Evolutionary conservation across 2,888 invertebrate species (phyloP).

Genomic region (Platycnemis pennipes): DNA sequence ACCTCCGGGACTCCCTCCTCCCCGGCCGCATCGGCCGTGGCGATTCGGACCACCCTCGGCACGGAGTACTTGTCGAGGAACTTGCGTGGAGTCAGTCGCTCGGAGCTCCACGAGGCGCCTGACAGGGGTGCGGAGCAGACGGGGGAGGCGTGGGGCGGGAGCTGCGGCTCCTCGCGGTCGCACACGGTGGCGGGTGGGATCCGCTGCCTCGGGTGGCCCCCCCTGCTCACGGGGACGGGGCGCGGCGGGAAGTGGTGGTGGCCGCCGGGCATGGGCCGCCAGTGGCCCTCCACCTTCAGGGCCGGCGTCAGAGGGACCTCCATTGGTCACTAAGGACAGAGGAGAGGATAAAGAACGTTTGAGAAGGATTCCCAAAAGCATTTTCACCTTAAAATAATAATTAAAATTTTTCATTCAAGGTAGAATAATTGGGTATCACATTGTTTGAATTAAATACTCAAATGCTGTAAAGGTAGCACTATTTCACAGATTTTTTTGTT

Average conservation of each 20-base stretch:
- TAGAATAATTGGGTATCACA: too few relatives aligned
- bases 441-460: too few relatives aligned
- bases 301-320: not conserved
- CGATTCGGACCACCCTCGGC: slow-evolving; percentile 83
- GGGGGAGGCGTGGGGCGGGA: not conserved
- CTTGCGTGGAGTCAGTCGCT: slow-evolving; percentile 76
- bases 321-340: not conserved
- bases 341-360: not conserved
- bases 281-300: slow-evolving; percentile 20
- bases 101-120: slow-evolving; percentile 65
- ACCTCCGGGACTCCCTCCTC: slow-evolving; percentile 75
- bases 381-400: too few relatives aligned
- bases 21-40: slow-evolving; percentile 73
- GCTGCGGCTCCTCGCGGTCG: not conserved
- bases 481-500: too few relatives aligned
- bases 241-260: not conserved
- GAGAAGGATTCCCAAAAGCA: not conserved
- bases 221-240: not conserved
- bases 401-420: too few relatives aligned
- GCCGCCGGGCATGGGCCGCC: not conserved
- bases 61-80: slow-evolving; percentile 84
- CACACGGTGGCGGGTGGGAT: not conserved
- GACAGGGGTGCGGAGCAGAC: not conserved
- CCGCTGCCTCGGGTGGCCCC: slow-evolving; percentile 17
- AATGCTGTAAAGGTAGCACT: too few relatives aligned